Evolutionary conservation across 1,140 invertebrate genomes (phyloP).

Genomic region (Sogatella furcifera): DNA sequence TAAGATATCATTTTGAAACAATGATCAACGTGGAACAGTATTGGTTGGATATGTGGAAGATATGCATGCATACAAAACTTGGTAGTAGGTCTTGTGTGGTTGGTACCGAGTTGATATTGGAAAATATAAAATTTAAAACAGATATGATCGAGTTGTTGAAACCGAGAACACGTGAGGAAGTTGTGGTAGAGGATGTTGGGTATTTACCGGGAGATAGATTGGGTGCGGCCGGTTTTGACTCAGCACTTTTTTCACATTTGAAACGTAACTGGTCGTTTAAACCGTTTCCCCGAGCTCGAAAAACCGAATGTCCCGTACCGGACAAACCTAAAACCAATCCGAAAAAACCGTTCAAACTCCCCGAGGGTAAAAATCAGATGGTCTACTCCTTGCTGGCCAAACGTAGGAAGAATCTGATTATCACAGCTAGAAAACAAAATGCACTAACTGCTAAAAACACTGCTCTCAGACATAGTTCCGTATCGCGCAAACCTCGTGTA

Average conservation of each 20-base stretch:
- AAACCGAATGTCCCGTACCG: not conserved
- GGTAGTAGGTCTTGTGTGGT: conserved; percentile 31
- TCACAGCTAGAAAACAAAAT: not conserved
- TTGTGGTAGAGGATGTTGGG: conserved; percentile 39
- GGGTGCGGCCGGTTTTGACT: conserved; percentile 64
- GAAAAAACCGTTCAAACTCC: not conserved
- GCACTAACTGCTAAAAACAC: too few species aligned
- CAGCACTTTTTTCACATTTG: conserved; percentile 52
- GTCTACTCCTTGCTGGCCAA: not conserved
- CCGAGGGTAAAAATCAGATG: not conserved
- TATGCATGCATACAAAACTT: conserved; percentile 52
- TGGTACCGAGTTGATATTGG: conserved; percentile 40
- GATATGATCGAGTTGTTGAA: conserved; percentile 34
- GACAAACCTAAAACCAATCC: not conserved
- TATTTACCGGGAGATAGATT: conserved; percentile 55
- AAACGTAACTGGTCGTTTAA: conserved; percentile 50
- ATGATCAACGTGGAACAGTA: conserved; percentile 50
- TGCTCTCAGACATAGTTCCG: not conserved
- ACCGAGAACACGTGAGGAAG: conserved; percentile 34
- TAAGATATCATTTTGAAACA: conserved; percentile 43
- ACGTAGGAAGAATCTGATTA: not conserved
- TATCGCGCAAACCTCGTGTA: not conserved
- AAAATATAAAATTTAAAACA: conserved; percentile 39
- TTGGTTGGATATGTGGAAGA: conserved; percentile 59
- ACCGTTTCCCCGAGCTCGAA: not conserved